Evolutionary conservation across 53 echinoderm and acorn worm species (phyloP).

Genomic region (Astropecten irregularis): DNA sequence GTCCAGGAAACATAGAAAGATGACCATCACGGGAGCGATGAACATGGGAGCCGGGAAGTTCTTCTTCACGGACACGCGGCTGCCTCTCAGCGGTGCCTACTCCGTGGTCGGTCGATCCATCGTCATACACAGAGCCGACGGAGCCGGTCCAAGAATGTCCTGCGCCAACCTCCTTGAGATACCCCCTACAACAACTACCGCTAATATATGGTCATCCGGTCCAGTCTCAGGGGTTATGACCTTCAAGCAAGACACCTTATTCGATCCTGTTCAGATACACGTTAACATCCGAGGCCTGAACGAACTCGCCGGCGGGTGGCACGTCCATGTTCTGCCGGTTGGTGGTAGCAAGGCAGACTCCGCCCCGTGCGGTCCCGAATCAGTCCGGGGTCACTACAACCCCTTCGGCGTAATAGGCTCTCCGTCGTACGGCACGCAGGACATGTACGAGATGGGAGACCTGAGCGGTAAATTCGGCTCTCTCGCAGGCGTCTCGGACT

Average conservation of each 20-base stretch:
- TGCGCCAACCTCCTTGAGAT: slow-evolving; percentile 79
- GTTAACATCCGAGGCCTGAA: slow-evolving; percentile 60
- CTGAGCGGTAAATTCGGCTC: slow-evolving; percentile 88
- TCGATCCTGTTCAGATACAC: slow-evolving; percentile 61
- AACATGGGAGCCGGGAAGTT: slow-evolving; percentile 68
- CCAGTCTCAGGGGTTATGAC: slow-evolving; percentile 67
- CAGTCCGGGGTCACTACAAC: slow-evolving; percentile 84
- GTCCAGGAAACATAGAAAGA: slow-evolving; percentile 70
- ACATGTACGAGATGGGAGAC: slow-evolving; percentile 92
- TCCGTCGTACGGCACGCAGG: slow-evolving; percentile 67
- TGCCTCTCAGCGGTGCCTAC: slow-evolving; percentile 80
- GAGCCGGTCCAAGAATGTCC: slow-evolving; percentile 61
- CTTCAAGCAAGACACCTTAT: slow-evolving; percentile 62
- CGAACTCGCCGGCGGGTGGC: slow-evolving; percentile 77
- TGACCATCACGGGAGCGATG: slow-evolving; percentile 58
- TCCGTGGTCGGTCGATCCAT: slow-evolving; percentile 62
- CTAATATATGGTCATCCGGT: slow-evolving; percentile 58
- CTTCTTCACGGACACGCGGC: slow-evolving; percentile 86
- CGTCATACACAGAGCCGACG: slow-evolving; percentile 74
- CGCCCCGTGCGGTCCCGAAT: slow-evolving; percentile 62
- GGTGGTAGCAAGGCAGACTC: neutral
- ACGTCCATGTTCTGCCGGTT: slow-evolving; percentile 83
- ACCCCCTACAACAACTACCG: slow-evolving; percentile 22
- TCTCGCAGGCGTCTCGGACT: slow-evolving; percentile 48
- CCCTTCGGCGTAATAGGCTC: slow-evolving; percentile 78